phyloP scores from a whole-genome alignment of 2,797 vertebrate species.

The Serranus cabrilla region DNA sequence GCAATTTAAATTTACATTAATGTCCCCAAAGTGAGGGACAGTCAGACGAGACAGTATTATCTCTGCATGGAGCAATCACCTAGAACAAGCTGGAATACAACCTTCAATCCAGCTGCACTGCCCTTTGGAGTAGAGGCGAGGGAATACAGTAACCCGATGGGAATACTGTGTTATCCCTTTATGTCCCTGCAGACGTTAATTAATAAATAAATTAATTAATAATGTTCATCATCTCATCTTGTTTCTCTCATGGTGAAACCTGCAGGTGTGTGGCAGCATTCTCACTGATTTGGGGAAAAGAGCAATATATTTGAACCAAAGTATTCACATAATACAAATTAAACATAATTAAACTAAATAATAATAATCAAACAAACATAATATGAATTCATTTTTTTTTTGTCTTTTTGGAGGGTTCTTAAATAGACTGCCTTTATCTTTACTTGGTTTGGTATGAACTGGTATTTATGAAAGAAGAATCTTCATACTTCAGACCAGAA shows the following conservation, averaged over 20 bases:
- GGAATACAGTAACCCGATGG: not conserved
- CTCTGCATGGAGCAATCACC: not conserved
- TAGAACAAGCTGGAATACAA: not conserved
- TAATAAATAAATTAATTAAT: not conserved
- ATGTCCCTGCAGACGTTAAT: not conserved
- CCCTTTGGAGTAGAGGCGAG: not conserved
- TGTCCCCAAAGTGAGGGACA: not conserved
- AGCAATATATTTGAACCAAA: not conserved
- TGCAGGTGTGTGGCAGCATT: not conserved
- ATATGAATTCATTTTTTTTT: not conserved
- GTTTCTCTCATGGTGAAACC: not conserved
- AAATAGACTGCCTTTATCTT: too few relatives aligned
- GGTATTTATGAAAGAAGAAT: too few relatives aligned
- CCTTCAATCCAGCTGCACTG: not conserved
- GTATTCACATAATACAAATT: too few relatives aligned
- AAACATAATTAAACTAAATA: too few relatives aligned
- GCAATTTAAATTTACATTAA: not conserved
- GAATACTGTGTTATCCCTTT: conserved; percentile 4
- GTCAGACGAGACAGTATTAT: not conserved
- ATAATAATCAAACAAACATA: too few relatives aligned
- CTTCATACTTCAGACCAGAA: too few relatives aligned
- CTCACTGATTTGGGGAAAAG: not conserved
- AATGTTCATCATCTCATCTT: not conserved
- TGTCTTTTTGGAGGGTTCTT: not conserved
- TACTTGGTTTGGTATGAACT: too few relatives aligned